A percentile compares a stretch with the other conserved stretches of the same genome.
Evolutionary conservation across 2,797 vertebrate species (phyloP).

Genomic region (Galaxias olidus): DNA sequence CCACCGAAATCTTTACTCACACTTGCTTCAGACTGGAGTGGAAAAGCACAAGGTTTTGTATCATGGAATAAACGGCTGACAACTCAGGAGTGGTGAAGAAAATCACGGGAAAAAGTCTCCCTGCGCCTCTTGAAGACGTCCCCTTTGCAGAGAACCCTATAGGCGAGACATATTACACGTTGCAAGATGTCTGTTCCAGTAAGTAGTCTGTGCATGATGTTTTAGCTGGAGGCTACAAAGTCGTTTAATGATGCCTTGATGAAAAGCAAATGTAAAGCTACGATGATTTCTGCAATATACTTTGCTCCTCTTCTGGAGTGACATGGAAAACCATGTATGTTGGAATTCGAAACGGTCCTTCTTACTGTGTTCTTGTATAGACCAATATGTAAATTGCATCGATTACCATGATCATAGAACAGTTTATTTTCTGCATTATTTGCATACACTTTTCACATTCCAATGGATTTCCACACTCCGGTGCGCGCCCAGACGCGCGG

Average conservation of each 20-base stretch:
- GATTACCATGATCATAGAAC: too few relatives aligned
- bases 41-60: slow-evolving; percentile 11
- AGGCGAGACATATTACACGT: slow-evolving; percentile 25
- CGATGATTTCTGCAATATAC: not conserved
- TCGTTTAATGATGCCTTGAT: too few relatives aligned
- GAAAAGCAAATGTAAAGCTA: not conserved
- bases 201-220: slow-evolving; percentile 45
- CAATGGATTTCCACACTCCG: too few relatives aligned
- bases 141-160: too few relatives aligned
- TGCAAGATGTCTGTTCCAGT: slow-evolving; percentile 77
- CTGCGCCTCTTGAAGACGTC: slow-evolving; percentile 11
- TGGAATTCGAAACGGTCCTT: too few relatives aligned
- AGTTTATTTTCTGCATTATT: too few relatives aligned
- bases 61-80: slow-evolving; percentile 52
- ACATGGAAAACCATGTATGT: too few relatives aligned
- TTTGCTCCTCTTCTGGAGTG: too few relatives aligned
- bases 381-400: too few relatives aligned
- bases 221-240: not conserved
- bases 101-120: slow-evolving; percentile 19
- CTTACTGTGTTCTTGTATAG: too few relatives aligned
- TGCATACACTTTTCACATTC: too few relatives aligned
- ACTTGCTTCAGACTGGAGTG: not conserved
- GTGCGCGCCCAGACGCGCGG: too few relatives aligned
- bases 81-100: slow-evolving; percentile 23
- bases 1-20: slow-evolving; percentile 16